Conservation (phyloP, 2,888 invertebrate species). For the Atrina japonica region DNA sequence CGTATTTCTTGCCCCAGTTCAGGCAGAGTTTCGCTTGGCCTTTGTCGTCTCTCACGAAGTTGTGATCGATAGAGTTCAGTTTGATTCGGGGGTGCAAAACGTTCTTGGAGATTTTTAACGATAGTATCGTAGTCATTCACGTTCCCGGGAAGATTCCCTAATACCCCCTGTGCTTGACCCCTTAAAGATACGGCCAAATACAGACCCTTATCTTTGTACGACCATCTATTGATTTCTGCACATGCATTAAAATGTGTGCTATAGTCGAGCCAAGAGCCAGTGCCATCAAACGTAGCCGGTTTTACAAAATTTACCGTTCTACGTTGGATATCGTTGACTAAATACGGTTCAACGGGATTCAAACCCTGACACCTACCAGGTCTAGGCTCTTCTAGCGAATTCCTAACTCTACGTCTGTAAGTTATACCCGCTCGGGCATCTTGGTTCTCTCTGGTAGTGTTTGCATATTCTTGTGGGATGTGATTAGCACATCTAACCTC, state of each 20-base stretch:
- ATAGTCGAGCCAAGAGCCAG: slow-evolving; percentile 7
- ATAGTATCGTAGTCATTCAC: background rate
- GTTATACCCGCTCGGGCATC: too few relatives aligned
- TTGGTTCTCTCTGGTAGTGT: too few relatives aligned
- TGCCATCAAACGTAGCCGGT: slow-evolving; percentile 7
- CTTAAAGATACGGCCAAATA: slow-evolving; percentile 11
- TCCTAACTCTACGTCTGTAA: too few relatives aligned
- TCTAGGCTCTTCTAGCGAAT: too few relatives aligned
- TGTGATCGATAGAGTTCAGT: slow-evolving; percentile 14
- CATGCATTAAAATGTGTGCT: slow-evolving; percentile 7
- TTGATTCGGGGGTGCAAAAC: slow-evolving; percentile 17
- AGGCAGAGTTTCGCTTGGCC: slow-evolving; percentile 5
- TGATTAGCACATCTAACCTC: too few relatives aligned
- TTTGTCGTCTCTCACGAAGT: slow-evolving; percentile 1
- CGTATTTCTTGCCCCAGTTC: too few relatives aligned
- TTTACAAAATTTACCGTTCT: too few relatives aligned
- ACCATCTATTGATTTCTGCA: slow-evolving; percentile 5
- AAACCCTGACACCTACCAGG: too few relatives aligned
- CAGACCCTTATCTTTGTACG: slow-evolving; percentile 8
- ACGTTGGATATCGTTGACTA: too few relatives aligned
- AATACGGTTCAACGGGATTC: too few relatives aligned
- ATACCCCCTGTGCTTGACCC: slow-evolving; percentile 9
- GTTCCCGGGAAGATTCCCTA: background rate
- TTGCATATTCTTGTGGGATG: too few relatives aligned
- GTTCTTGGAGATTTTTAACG: background rate